A percentile compares a stretch with the other conserved stretches of the same genome.
These are phyloP conservation scores for Eciton burchellii DNA, from an alignment of 1,140 invertebrate species.

Conservation along the genomic window DNA sequence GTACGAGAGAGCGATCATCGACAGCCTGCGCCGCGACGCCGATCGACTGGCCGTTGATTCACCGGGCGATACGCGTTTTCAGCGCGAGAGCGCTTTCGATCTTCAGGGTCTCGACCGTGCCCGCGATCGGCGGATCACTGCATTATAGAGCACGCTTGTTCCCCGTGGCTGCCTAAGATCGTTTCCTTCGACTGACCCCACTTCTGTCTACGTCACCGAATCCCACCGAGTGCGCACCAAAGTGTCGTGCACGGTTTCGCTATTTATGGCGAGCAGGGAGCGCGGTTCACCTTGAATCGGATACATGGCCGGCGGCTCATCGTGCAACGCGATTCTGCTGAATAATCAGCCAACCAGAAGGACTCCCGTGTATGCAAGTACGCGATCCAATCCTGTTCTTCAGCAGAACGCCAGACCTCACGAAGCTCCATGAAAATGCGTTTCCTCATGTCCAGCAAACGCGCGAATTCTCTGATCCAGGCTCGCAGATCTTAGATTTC, in stretches of 20 bases:
- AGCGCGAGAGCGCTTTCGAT: not conserved
- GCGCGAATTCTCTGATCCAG: not conserved
- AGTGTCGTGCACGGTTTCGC: constrained; percentile 65
- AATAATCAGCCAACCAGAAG: constrained; percentile 60
- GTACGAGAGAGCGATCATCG: not conserved
- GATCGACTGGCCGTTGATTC: constrained; percentile 44
- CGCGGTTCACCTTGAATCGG: constrained; percentile 76
- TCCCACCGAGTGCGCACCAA: too few relatives aligned
- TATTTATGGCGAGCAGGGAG: constrained; percentile 73
- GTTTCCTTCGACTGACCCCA: constrained; percentile 67
- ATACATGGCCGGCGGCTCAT: constrained; percentile 63
- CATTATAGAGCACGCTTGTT: constrained; percentile 69
- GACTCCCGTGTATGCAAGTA: not conserved
- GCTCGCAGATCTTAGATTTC: not conserved
- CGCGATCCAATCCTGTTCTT: not conserved
- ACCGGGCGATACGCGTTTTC: constrained; percentile 41
- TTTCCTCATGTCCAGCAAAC: too few relatives aligned
- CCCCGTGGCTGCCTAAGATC: constrained; percentile 63
- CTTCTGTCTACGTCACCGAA: constrained; percentile 60
- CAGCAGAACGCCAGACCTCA: not conserved
- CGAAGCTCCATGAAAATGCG: too few relatives aligned
- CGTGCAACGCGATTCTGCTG: constrained; percentile 66
- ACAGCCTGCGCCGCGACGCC: constrained; percentile 8
- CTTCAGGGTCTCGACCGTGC: constrained; percentile 55
- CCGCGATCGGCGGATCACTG: constrained; percentile 75